phyloP scores from a whole-genome alignment of 1,140 invertebrate species.

The Eupristina koningsbergeri region DNA sequence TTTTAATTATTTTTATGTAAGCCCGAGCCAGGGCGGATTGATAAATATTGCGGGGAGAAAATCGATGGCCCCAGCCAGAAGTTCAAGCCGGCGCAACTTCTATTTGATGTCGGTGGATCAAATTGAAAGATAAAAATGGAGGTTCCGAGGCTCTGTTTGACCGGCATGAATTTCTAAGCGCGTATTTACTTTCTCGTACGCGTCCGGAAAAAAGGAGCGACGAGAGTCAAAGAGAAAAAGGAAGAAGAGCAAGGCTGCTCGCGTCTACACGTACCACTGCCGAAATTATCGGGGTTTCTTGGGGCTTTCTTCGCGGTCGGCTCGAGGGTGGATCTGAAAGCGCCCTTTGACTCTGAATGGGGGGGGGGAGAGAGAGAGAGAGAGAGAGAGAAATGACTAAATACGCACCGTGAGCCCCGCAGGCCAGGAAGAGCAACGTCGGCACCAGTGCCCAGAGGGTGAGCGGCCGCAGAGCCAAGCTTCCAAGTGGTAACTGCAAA shows the following conservation, averaged over 20 bases:
- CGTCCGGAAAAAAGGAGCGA: neutral
- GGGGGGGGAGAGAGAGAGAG: neutral
- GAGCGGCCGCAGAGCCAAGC: neutral
- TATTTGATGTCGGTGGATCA: neutral
- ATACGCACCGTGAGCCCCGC: constrained; percentile 47
- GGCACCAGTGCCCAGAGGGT: neutral
- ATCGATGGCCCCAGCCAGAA: neutral
- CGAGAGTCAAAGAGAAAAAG: neutral
- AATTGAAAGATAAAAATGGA: constrained; percentile 12
- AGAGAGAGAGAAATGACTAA: constrained; percentile 21
- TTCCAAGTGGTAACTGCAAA: constrained; percentile 24
- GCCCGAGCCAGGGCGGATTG: neutral
- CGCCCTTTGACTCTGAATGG: constrained; percentile 7
- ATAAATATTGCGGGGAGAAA: neutral
- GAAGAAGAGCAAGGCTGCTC: neutral
- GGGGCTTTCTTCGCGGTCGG: neutral
- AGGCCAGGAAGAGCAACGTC: constrained; percentile 23
- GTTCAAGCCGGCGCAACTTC: neutral
- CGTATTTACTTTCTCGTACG: neutral
- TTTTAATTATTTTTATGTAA: neutral
- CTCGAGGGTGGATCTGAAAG: constrained; percentile 23
- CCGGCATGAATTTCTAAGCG: neutral
- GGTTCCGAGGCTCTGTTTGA: neutral
- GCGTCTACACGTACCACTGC: neutral
- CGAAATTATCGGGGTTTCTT: neutral